A percentile compares a stretch with the other conserved stretches of the same genome.
Evolutionary conservation across 2,888 invertebrate species (phyloP).

Genomic region (Chouioia cunea): DNA sequence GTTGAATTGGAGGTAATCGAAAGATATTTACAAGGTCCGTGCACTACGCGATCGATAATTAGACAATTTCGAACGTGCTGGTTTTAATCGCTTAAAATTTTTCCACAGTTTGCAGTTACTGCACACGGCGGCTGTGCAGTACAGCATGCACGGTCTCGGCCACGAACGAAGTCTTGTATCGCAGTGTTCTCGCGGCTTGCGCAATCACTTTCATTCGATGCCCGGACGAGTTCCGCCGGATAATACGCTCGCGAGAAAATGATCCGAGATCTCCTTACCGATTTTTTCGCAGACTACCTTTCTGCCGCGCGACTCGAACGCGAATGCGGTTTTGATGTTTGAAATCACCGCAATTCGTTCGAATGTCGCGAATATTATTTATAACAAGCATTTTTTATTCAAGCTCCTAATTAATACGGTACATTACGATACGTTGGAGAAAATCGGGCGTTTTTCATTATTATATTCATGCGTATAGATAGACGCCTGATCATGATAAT

Average conservation of each 20-base stretch:
- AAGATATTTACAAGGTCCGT: too few relatives aligned
- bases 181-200: slow-evolving; percentile 8
- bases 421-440: too few relatives aligned
- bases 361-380: too few relatives aligned
- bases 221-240: slow-evolving; percentile 27
- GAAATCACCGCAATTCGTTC: too few relatives aligned
- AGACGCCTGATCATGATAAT: too few relatives aligned
- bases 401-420: too few relatives aligned
- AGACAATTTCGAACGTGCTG: not conserved
- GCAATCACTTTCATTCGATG: slow-evolving; percentile 39
- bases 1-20: too few relatives aligned
- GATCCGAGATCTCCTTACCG: not conserved
- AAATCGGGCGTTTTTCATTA: too few relatives aligned
- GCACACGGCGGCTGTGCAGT: not conserved
- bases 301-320: slow-evolving; percentile 3
- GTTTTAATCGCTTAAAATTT: not conserved
- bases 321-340: too few relatives aligned
- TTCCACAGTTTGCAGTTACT: not conserved
- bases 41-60: not conserved
- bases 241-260: slow-evolving; percentile 19
- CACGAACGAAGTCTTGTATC: not conserved
- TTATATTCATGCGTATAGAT: too few relatives aligned
- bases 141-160: not conserved
- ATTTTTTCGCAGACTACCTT: too few relatives aligned
- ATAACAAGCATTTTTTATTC: too few relatives aligned